Evolutionary conservation across 2,888 invertebrate species (phyloP).

Genomic region (Dynastes maya): DNA sequence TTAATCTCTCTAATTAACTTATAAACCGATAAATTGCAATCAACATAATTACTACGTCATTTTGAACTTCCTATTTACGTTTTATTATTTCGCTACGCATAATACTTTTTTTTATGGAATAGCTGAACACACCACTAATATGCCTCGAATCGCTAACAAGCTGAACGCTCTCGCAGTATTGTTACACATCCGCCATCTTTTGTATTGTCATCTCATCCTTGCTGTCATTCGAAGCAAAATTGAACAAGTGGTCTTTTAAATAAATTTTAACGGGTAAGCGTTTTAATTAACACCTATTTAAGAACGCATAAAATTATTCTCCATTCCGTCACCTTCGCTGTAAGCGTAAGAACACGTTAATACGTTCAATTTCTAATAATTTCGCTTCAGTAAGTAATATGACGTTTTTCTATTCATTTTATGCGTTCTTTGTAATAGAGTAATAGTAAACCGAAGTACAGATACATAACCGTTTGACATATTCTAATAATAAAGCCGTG

Average conservation of each 20-base stretch:
- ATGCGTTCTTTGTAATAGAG: constrained; percentile 37
- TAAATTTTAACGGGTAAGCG: constrained; percentile 24
- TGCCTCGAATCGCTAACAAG: background rate
- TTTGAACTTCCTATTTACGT: no score
- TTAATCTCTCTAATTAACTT: no score
- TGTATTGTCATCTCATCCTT: constrained; percentile 49
- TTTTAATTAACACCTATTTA: constrained; percentile 7
- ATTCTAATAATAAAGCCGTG: constrained; percentile 39
- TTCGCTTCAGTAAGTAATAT: background rate
- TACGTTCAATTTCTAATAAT: background rate
- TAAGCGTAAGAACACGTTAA: background rate
- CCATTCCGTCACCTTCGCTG: background rate
- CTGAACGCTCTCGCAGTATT: constrained; percentile 8
- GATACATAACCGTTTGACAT: constrained; percentile 23
- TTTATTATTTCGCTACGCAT: no score
- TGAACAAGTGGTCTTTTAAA: constrained; percentile 49
- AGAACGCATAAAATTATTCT: background rate
- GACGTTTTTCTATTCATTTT: constrained; percentile 34
- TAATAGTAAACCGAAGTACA: no score
- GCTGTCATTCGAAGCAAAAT: constrained; percentile 47
- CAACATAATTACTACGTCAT: no score
- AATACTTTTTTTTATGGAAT: background rate
- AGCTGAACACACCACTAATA: constrained; percentile 6
- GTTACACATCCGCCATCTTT: constrained; percentile 50
- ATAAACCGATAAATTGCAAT: no score